Evolutionary conservation across 2,113 vertebrate genomes (phyloP), one percentile per base, ranked within the genome.

Genomic region (Oreochromis niloticus): DNA sequence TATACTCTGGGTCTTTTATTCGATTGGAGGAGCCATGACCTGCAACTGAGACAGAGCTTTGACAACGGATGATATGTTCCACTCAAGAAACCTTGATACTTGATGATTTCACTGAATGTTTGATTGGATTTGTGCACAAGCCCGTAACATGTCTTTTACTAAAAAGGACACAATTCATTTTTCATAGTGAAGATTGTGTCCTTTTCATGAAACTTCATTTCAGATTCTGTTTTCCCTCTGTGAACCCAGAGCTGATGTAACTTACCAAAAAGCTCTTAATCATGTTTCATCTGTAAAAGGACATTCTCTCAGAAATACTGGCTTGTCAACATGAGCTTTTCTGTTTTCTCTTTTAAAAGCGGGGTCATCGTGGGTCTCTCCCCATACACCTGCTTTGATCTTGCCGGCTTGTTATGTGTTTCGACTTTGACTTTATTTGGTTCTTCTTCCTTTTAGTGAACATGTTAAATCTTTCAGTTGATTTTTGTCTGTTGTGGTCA

Each of bases 71-170:
- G 56, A 19, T 30, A 19, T 1, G 61, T 50, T 39, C 52, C 50
- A 39, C 34, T 56, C 52, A 17, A 22, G 17, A 39, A 13, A n/a
- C 32, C 24, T 55, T n/a, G 10, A 56, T 24, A 55, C 34, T n/a
- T 46, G 32, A 0, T 13, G 9, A 80, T 36, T 39, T 80, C n/a
- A 83, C 32, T 19, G 34, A 48, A 3, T 16, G 12, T 14, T 71
- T 0, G 22, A 73, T 16, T 41, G 10, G 8, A 73, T 73, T 73
- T 48, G 41, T 43, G 66, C 36, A 71, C 36, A 71, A 73, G 5
- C 14, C 14, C 0, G 14, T 68, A 24, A 0, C 14, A 10, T 30
- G 9, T 30, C 0, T 48, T 75, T 3, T 75, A 30, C 14, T 17
- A 4, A 75, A 2, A 30, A 30, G 22, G 24, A 75, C 2, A 5